Evolutionary conservation across 2,113 vertebrate species (phyloP).

Genomic region (Geococcyx californianus): DNA sequence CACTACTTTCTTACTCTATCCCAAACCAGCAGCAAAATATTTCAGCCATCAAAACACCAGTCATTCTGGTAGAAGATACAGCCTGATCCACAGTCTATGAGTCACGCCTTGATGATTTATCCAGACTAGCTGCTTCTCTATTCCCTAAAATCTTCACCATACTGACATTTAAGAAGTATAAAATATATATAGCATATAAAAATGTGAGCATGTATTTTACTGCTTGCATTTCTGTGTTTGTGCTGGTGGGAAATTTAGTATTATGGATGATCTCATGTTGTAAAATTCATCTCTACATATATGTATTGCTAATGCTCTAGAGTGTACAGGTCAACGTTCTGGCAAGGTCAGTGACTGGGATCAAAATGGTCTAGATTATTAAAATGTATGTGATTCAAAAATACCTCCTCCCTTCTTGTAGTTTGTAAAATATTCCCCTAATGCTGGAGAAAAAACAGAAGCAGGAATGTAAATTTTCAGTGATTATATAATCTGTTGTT

Average conservation of each 20-base stretch:
- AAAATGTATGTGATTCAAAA: conserved; percentile 37
- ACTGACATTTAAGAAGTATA: not conserved
- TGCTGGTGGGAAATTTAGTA: not conserved
- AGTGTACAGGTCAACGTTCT: conserved; percentile 14
- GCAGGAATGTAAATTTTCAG: conserved; percentile 12
- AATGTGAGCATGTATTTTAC: not conserved
- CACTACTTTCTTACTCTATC: conserved; percentile 33
- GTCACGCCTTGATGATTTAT: not conserved
- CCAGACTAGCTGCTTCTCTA: not conserved
- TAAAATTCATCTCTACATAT: conserved; percentile 19
- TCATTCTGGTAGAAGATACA: not conserved
- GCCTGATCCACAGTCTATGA: not conserved
- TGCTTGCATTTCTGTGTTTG: not conserved
- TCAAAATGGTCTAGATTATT: conserved; percentile 36
- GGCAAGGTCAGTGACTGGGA: conserved; percentile 7
- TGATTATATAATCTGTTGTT: not conserved
- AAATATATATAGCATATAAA: not conserved
- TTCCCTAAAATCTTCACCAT: not conserved
- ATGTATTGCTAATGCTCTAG: conserved; percentile 28
- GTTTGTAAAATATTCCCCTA: conserved; percentile 15
- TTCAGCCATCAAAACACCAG: not conserved
- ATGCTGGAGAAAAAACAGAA: not conserved
- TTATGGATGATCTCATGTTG: not conserved
- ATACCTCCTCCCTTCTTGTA: conserved; percentile 9
- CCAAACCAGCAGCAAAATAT: conserved; percentile 25